phyloP scores from a whole-genome alignment of 2,888 invertebrate genomes.

The Phytoseiulus persimilis region DNA sequence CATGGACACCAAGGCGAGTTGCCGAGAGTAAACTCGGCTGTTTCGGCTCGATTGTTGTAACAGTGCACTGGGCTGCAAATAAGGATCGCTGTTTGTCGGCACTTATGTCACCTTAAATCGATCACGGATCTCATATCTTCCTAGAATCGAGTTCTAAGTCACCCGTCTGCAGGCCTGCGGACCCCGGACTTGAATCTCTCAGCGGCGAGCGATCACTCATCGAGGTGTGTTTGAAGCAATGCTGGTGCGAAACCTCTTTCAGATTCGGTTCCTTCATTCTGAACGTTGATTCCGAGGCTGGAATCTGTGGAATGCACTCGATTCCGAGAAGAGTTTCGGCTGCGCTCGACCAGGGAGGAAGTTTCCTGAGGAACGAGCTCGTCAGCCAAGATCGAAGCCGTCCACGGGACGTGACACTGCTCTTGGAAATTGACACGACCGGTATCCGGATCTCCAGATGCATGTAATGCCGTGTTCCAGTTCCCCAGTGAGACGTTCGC shows the following conservation, averaged over 20 bases:
- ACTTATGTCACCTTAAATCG: background rate
- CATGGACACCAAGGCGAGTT: background rate
- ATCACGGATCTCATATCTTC: background rate
- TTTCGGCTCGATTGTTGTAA: background rate
- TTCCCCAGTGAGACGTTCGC: too few relatives aligned
- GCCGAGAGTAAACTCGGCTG: slow-evolving; percentile 5
- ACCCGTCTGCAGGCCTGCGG: background rate
- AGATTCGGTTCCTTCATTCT: background rate
- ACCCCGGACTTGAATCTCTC: background rate
- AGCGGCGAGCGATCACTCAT: background rate
- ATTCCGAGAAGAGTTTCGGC: background rate
- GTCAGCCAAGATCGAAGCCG: too few relatives aligned
- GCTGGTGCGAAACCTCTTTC: background rate
- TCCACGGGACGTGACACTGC: too few relatives aligned
- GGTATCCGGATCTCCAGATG: too few relatives aligned
- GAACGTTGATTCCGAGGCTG: background rate
- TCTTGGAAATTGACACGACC: too few relatives aligned
- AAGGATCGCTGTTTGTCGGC: background rate
- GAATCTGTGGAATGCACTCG: background rate
- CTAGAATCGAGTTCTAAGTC: background rate
- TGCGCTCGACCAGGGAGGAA: background rate
- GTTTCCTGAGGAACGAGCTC: too few relatives aligned
- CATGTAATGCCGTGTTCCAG: too few relatives aligned
- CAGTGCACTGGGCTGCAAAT: background rate
- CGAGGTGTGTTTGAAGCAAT: background rate